Percentiles rank a stretch among this genome's conserved stretches.
phyloP scores from a whole-genome alignment of 1,140 invertebrate genomes.

The Stratiolaelaps scimitus region DNA sequence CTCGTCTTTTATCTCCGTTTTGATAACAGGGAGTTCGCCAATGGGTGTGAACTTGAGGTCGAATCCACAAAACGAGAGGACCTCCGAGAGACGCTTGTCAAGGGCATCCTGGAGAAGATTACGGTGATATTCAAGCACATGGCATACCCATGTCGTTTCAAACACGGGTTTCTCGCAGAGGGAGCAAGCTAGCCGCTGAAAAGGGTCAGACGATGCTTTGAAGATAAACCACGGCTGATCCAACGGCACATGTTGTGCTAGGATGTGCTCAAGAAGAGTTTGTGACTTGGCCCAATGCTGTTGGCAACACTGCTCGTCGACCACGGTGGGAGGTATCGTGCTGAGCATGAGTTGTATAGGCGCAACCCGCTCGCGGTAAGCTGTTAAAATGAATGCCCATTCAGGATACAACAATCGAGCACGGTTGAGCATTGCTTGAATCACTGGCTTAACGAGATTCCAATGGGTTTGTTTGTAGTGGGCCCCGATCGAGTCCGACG shows the following conservation, averaged over 20 bases:
- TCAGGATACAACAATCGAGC: background rate
- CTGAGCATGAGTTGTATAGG: conserved; percentile 5
- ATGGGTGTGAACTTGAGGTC: conserved; percentile 2
- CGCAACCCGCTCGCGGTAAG: conserved; percentile 1
- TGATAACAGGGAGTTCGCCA: background rate
- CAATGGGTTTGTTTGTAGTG: conserved; percentile 25
- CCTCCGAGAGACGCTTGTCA: conserved; percentile 9
- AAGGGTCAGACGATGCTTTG: conserved; percentile 8
- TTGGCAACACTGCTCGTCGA: conserved; percentile 18
- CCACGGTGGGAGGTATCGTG: background rate
- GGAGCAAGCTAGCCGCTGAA: conserved; percentile 4
- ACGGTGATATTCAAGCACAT: conserved; percentile 19
- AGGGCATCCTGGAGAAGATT: conserved; percentile 9
- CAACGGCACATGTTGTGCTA: background rate
- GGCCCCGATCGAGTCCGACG: background rate
- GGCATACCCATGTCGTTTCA: conserved; percentile 21
- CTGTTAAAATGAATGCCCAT: background rate
- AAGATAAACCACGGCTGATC: conserved; percentile 20
- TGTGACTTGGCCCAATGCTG: conserved; percentile 9
- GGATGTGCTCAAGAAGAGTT: conserved; percentile 8
- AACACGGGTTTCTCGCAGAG: conserved; percentile 23
- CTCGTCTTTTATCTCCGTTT: conserved; percentile 17
- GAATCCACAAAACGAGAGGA: conserved; percentile 8
- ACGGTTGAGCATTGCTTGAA: background rate
- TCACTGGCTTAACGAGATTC: conserved; percentile 1